Conservation (phyloP, 2,113 vertebrate genomes). For the Nothocercus nigrocapillus region DNA sequence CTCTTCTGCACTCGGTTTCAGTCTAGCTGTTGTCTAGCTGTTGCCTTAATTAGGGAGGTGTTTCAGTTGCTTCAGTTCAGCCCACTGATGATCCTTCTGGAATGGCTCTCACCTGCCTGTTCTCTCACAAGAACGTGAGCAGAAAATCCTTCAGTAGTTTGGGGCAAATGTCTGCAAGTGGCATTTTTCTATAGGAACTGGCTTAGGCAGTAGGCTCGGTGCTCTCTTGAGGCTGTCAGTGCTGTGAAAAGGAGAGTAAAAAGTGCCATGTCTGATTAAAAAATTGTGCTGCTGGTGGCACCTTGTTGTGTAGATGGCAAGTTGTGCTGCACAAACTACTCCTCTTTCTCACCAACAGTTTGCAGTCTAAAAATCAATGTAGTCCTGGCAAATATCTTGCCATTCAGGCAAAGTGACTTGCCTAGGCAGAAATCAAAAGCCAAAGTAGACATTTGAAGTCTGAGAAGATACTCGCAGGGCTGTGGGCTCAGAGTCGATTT, state of each 20-base stretch:
- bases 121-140: accelerated
- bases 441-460: not conserved
- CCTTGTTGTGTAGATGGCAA: accelerated
- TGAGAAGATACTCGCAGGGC: not conserved
- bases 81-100: not conserved
- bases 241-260: not conserved
- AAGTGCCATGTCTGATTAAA: accelerated
- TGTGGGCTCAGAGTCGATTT: not conserved
- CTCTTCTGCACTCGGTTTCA: not conserved
- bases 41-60: not conserved
- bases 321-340: not conserved
- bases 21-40: accelerated
- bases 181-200: not conserved
- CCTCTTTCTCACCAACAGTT: not conserved
- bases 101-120: not conserved
- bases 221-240: accelerated
- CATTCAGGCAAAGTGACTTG: not conserved
- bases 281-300: not conserved
- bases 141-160: not conserved
- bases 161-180: accelerated
- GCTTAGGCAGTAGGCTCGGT: not conserved
- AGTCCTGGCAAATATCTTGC: not conserved
- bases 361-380: not conserved
- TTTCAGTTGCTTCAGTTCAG: accelerated
- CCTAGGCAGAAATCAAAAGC: not conserved